Evolutionary conservation across 1,140 invertebrate species (phyloP), one percentile per base, ranked within the genome.

Genomic region (Spodoptera frugiperda): DNA sequence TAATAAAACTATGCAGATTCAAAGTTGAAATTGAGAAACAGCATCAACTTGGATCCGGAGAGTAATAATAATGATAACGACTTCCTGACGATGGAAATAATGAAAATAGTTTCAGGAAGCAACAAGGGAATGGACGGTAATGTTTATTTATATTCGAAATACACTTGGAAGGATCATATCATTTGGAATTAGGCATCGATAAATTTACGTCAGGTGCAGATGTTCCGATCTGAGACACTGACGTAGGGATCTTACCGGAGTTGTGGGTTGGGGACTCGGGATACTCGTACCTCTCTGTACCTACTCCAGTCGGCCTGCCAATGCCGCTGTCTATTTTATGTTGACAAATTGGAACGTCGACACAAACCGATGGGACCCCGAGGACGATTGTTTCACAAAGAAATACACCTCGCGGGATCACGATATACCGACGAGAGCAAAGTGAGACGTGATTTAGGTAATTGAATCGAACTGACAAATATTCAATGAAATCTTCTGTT

Each of bases 271-370:
- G 48, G 5, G 2, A 5, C 25, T 5, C 25, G 25, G 25, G 5
- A 5, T 39, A 4, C 6, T 10, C 33, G 33, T 10, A 39, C 33
- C 33, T 39, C 9, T 9, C 33, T 9, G 33, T 39, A 39, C 33
- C 3, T 39, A 39, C 3, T 33, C 55, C n/a, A 39, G 46, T 49
- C 44, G 30, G 57, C 57, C 57, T 61, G 15, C 30, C 49, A 39
- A 25, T 46, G 33, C 30, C 44, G 21, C 61, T 54, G 33, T 17
- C 17, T 67, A 19, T 75, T 75, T 65, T 75, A 65, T 44, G 15
- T 65, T 75, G 73, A 65, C 74, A 76, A 76, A 76, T 76, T 68
- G 55, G 48, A 65, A 63, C 57, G 48, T 67, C 61, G 74, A 68
- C 51, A 33, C 61, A 54, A 76, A 39, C 74, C 61, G 19, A 67